These are phyloP conservation scores for Podarcis siculus DNA, from an alignment of 2,797 vertebrate species.

Conservation along the genomic window DNA sequence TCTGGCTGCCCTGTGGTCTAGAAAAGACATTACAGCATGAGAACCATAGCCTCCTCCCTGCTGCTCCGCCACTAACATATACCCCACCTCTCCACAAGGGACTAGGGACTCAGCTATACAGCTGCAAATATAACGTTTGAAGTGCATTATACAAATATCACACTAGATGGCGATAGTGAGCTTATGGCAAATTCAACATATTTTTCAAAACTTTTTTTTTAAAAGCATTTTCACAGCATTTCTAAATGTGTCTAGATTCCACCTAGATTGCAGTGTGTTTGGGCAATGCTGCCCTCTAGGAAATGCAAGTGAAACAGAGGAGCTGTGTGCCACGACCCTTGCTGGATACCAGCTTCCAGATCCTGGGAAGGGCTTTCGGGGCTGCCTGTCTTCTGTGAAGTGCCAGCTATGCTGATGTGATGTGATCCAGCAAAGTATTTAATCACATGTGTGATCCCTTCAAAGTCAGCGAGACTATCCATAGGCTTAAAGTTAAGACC, in stretches of 20 bases:
- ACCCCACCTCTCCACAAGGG: not conserved
- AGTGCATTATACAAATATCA: no score
- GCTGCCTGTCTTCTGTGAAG: not conserved
- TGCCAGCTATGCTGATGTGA: not conserved
- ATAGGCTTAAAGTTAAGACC: not conserved
- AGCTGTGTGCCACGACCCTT: not conserved
- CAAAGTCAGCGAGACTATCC: not conserved
- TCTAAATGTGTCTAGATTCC: no score
- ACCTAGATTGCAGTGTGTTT: no score
- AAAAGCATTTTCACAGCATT: no score
- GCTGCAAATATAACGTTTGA: no score
- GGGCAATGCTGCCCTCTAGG: not conserved
- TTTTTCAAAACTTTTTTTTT: no score
- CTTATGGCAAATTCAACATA: no score
- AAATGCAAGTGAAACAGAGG: not conserved
- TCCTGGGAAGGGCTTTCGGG: not conserved
- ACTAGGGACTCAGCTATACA: not conserved
- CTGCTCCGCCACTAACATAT: not conserved
- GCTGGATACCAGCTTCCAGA: not conserved
- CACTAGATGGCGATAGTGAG: no score
- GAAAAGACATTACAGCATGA: not conserved
- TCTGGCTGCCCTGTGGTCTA: constrained; percentile 75
- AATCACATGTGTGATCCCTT: not conserved
- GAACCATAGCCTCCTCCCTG: not conserved
- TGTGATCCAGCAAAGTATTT: constrained; percentile 14